Conservation (phyloP, 2,888 invertebrate genomes). For the Drosophila monieri region DNA sequence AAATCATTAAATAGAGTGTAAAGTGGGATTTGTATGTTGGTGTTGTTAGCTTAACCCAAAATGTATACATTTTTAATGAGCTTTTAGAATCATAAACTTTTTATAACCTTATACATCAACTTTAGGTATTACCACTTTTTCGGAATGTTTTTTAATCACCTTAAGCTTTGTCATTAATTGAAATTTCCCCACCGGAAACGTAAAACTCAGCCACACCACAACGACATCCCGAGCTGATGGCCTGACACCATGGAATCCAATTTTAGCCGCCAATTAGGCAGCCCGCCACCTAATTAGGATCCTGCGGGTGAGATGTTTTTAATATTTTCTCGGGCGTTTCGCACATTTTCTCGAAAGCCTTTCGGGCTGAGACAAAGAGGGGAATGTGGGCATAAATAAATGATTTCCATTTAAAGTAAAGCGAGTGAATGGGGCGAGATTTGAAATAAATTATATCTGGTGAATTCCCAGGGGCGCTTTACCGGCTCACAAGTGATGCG, state of each 20-base stretch:
- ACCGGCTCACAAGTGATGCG: constrained; percentile 42
- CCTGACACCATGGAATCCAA: constrained; percentile 1
- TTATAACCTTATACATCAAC: background rate
- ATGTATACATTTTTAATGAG: too few species aligned
- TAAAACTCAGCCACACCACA: background rate
- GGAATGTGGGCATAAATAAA: constrained; percentile 58
- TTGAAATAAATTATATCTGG: constrained; percentile 78
- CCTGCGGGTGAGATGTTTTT: constrained; percentile 36
- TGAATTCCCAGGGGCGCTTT: constrained; percentile 76
- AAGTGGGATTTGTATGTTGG: too few species aligned
- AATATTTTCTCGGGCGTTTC: constrained; percentile 31
- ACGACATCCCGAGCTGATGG: background rate
- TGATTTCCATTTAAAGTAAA: constrained; percentile 68
- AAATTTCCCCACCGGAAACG: constrained; percentile 15
- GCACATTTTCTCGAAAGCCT: constrained; percentile 15
- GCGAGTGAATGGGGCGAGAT: constrained; percentile 66
- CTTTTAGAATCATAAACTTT: background rate
- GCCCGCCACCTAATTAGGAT: constrained; percentile 47
- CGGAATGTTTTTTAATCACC: background rate
- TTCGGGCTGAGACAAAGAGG: constrained; percentile 7
- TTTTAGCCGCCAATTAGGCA: constrained; percentile 32
- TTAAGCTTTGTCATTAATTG: constrained; percentile 1
- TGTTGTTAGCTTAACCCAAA: too few species aligned
- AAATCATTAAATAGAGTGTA: background rate
- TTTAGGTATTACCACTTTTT: background rate